Evolutionary conservation across 2,888 invertebrate species (phyloP).

Genomic region (Melanchra persicariae): DNA sequence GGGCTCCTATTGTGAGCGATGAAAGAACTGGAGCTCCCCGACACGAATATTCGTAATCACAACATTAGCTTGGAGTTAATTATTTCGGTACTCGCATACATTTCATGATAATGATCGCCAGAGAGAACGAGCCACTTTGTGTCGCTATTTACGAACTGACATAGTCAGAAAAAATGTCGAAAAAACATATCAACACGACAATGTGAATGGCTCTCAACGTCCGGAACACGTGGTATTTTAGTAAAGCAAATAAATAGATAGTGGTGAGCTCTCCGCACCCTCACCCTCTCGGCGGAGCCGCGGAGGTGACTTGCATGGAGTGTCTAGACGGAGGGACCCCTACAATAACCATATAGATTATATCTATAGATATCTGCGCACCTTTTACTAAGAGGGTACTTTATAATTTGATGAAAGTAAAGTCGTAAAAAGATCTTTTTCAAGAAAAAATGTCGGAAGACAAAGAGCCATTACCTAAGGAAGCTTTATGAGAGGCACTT

Average conservation of each 20-base stretch:
- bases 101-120: slow-evolving; percentile 44
- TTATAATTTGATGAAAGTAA: slow-evolving; percentile 53
- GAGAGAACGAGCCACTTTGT: slow-evolving; percentile 30
- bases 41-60: slow-evolving; percentile 61
- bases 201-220: slow-evolving; percentile 78
- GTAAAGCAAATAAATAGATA: slow-evolving; percentile 88
- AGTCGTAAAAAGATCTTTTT: slow-evolving; percentile 13
- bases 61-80: slow-evolving; percentile 58
- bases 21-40: slow-evolving; percentile 74
- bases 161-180: slow-evolving; percentile 27
- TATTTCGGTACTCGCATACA: slow-evolving; percentile 54
- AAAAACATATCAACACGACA: slow-evolving; percentile 63
- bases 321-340: slow-evolving; percentile 89
- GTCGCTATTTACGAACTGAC: slow-evolving; percentile 20
- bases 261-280: slow-evolving; percentile 85
- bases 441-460: slow-evolving; percentile 20
- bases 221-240: slow-evolving; percentile 84
- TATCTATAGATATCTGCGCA: slow-evolving; percentile 71
- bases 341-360: slow-evolving; percentile 73
- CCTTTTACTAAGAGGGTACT: slow-evolving; percentile 57
- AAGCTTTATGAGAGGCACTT: slow-evolving; percentile 41
- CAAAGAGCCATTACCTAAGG: slow-evolving; percentile 31
- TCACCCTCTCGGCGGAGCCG: slow-evolving; percentile 84
- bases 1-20: slow-evolving; percentile 84
- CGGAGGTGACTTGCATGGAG: slow-evolving; percentile 86